A percentile compares a stretch with the other conserved stretches of the same genome.
Conservation (phyloP, 2,797 vertebrate genomes). For the Hapalemur alaotrensis region DNA sequence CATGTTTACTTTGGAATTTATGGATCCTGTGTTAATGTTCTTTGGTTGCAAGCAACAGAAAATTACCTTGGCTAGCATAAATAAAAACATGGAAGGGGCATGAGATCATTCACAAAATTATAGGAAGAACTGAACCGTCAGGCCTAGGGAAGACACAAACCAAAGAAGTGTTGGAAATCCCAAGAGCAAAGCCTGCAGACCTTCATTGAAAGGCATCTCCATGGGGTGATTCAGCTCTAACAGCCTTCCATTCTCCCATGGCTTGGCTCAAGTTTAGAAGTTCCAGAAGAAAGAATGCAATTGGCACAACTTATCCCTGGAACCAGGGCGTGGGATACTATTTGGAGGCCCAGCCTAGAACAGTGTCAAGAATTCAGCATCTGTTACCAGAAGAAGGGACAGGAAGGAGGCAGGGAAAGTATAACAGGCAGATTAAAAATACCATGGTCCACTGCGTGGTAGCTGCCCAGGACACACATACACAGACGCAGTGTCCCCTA, state of each 20-base stretch:
- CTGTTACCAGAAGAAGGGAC: not conserved
- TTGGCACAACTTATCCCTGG: not conserved
- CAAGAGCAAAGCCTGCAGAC: not conserved
- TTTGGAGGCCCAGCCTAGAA: not conserved
- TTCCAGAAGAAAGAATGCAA: not conserved
- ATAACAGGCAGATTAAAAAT: not conserved
- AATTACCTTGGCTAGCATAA: not conserved
- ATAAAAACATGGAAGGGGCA: not conserved
- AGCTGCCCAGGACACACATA: not conserved
- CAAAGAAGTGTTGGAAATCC: not conserved
- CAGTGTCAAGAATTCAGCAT: not conserved
- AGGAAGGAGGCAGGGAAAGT: not conserved
- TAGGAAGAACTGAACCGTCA: not conserved
- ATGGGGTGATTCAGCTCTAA: not conserved
- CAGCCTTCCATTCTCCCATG: not conserved
- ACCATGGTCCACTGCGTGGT: not conserved
- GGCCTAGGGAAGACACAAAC: not conserved
- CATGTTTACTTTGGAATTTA: not conserved
- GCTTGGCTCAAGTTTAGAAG: not conserved
- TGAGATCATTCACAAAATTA: not conserved
- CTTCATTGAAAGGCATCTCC: not conserved
- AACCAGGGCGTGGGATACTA: not conserved
- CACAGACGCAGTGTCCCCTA: not conserved
- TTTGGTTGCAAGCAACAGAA: constrained; percentile 27
- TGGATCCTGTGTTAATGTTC: not conserved